Evolutionary conservation across 1,140 invertebrate genomes (phyloP), one percentile per base, ranked within the genome.

Genomic region (Papilio machaon): DNA sequence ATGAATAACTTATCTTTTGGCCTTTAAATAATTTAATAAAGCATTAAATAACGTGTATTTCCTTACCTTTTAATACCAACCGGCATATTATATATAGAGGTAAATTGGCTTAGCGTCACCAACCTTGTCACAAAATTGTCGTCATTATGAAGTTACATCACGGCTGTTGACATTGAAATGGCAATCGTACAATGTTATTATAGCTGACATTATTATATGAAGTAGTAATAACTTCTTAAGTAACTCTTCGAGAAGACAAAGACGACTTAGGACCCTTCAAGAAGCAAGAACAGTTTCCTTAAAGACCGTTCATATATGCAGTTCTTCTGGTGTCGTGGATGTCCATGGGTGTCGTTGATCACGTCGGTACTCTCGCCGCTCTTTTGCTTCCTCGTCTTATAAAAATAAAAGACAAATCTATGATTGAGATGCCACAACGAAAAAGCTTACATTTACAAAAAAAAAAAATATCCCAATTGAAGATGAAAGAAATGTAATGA

Each of bases 91-190:
- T 35, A 38, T 17, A 70, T 70, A 70, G 13, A 70, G 13, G 64
- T 35, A 70, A 70, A 70, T 70, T 70, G 64, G 64, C 64, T 70
- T 70, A 70, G 13, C 64, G 64, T 35, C 13, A 70, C 64, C 64
- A 35, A 35, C 30, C 64, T 70, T 70, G 23, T 70, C 13, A 70
- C 60, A 70, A 70, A 70, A 35, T 70, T 70, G 64, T 38, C 64
- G 64, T 70, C 64, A 70, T 38, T 64, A 35, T 13, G 64, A 35
- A 15, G 64, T 70, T 70, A 70, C 30, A 15, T 70, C 64, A 70
- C 30, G 30, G 6, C 64, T 15, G 1, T 35, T 35, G 30, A 35
- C 30, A 70, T 70, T 35, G 64, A 35, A 70, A 15, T 15, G 30
- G 13, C 30, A 70, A 70, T 35, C 30, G 15, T 38, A 35, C 11